Conservation (phyloP, 2,113 vertebrate genomes). For the Scomber colias region DNA sequence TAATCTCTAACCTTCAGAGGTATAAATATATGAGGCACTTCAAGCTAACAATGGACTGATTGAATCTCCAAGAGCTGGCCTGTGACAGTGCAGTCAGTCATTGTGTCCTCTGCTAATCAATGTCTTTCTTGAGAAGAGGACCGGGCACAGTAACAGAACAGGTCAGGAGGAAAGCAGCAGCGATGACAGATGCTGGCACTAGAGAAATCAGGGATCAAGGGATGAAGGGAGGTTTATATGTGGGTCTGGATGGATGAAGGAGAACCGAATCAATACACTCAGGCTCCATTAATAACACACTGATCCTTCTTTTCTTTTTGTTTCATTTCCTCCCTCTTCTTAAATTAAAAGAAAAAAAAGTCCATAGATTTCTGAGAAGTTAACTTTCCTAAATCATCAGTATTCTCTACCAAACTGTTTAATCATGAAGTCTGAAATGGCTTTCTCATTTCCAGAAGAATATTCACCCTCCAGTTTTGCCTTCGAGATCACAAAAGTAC, state of each 20-base stretch:
- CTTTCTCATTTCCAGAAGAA: background rate
- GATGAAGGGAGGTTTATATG: conserved; percentile 51
- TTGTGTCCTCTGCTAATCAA: conserved; percentile 36
- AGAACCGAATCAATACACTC: conserved; percentile 44
- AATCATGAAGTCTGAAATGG: background rate
- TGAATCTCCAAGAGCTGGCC: conserved; percentile 20
- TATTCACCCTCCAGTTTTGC: background rate
- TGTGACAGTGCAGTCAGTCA: conserved; percentile 26
- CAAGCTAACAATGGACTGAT: conserved; percentile 37
- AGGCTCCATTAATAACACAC: conserved; percentile 58
- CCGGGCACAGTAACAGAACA: conserved; percentile 8
- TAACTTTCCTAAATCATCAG: background rate
- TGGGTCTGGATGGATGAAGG: conserved; percentile 40
- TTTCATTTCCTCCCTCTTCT: conserved; percentile 63
- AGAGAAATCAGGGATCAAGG: background rate
- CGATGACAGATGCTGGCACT: conserved; percentile 36
- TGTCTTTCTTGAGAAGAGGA: conserved; percentile 28
- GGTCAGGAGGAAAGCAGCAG: conserved; percentile 28
- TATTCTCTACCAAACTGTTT: conserved; percentile 8
- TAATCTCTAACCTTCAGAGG: conserved; percentile 29
- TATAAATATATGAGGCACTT: conserved; percentile 33
- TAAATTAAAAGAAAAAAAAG: background rate
- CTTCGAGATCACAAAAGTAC: conserved; percentile 30
- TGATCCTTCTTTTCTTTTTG: conserved; percentile 52
- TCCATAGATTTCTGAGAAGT: no score